phyloP scores from a whole-genome alignment of 2,888 invertebrate genomes.

The Lissonota sp. region DNA sequence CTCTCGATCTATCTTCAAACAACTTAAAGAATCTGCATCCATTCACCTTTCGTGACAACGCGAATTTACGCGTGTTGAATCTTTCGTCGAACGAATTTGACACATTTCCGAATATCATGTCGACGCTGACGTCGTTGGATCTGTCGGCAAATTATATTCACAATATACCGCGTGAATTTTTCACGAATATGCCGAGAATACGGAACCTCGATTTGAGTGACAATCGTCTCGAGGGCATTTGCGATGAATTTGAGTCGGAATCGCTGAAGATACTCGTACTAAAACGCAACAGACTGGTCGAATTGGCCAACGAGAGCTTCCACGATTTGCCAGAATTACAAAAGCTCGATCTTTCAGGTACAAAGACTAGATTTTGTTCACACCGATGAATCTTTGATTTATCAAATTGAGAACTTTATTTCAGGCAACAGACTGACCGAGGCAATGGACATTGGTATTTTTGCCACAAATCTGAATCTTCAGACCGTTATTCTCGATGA shows the following conservation, averaged over 20 bases:
- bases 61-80: conserved; percentile 86
- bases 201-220: conserved; percentile 87
- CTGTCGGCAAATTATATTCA: conserved; percentile 74
- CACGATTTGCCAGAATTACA: conserved; percentile 86
- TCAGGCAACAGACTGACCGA: conserved; percentile 89
- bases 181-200: conserved; percentile 85
- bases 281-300: conserved; percentile 87
- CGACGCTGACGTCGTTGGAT: conserved; percentile 71
- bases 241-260: conserved; percentile 86
- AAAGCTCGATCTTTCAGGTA: conserved; percentile 86
- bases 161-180: conserved; percentile 65
- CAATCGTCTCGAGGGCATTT: conserved; percentile 88
- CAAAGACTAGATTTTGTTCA: background rate
- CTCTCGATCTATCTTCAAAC: conserved; percentile 89
- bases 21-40: conserved; percentile 87
- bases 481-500: conserved; percentile 87
- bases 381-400: background rate
- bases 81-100: conserved; percentile 84
- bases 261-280: conserved; percentile 86
- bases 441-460: conserved; percentile 86
- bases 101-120: conserved; percentile 71
- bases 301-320: conserved; percentile 88
- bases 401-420: conserved; percentile 38
- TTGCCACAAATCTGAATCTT: conserved; percentile 86
- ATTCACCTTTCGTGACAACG: conserved; percentile 86